phyloP scores from a whole-genome alignment of 2,888 invertebrate species.

The Iselma pallidipennis region DNA sequence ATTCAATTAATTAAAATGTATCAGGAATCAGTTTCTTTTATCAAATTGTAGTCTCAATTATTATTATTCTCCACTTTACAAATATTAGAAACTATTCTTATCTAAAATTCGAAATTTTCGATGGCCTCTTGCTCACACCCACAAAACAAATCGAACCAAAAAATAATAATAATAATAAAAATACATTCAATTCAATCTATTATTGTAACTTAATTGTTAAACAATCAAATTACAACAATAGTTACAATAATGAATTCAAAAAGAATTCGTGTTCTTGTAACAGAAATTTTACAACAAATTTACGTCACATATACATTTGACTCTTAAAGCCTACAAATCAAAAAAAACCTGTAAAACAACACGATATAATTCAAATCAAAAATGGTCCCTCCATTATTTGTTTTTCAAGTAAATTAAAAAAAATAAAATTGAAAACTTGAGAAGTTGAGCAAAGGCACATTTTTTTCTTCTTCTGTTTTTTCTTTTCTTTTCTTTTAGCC shows the following conservation, averaged over 20 bases:
- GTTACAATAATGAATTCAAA: not conserved
- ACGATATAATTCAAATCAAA: not conserved
- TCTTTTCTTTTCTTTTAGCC: not conserved
- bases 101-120: slow-evolving; percentile 13
- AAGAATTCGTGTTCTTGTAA: too few species aligned
- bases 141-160: too few species aligned
- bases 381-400: not conserved
- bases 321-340: too few species aligned
- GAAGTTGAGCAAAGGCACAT: not conserved
- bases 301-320: too few species aligned
- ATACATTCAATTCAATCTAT: too few species aligned
- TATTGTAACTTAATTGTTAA: not conserved
- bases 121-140: not conserved
- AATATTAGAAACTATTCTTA: slow-evolving; percentile 20
- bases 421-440: not conserved
- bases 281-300: not conserved
- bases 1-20: too few species aligned
- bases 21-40: too few species aligned
- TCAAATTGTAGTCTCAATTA: too few species aligned
- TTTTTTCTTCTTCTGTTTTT: not conserved
- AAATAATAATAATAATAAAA: not conserved
- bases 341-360: not conserved
- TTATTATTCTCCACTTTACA: slow-evolving; percentile 31
- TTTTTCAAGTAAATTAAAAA: too few species aligned
- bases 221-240: not conserved